Percentiles rank a stretch among this genome's conserved stretches.
Evolutionary conservation across 2,797 vertebrate species (phyloP).

Genomic region (Acipenser oxyrinchus): DNA sequence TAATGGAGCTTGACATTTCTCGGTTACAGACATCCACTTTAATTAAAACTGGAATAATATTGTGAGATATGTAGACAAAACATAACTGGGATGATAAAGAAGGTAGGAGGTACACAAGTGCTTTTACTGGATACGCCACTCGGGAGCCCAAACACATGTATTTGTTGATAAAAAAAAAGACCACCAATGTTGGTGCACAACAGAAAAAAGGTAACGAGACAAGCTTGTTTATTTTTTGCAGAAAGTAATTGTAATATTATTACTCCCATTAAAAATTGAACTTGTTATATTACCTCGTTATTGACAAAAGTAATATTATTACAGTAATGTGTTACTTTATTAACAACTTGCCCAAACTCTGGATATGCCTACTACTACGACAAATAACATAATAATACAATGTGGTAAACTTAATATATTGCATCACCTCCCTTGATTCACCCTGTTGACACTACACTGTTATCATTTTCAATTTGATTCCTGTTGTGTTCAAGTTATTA

Average conservation of each 20-base stretch:
- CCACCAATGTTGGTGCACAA: no score
- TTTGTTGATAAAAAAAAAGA: background rate
- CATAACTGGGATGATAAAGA: background rate
- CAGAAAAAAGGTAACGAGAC: no score
- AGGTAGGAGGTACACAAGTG: background rate
- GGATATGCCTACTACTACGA: background rate
- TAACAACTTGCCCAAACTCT: background rate
- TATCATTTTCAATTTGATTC: background rate
- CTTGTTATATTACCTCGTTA: no score
- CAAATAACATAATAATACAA: background rate
- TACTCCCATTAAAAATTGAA: no score
- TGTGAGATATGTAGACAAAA: background rate
- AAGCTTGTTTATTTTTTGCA: no score
- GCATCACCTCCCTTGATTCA: background rate
- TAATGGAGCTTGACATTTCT: constrained; percentile 16
- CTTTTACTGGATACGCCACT: no score
- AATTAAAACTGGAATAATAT: constrained; percentile 9
- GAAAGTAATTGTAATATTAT: no score
- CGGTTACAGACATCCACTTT: constrained; percentile 1
- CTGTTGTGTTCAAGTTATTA: constrained; percentile 10
- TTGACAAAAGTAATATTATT: background rate
- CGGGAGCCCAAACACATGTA: background rate
- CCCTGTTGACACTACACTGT: background rate
- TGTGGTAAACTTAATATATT: background rate
- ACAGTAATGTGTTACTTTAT: constrained; percentile 1